These are phyloP conservation scores for Drosophila repleta DNA, from an alignment of 1,140 invertebrate species.

Conservation along the genomic window DNA sequence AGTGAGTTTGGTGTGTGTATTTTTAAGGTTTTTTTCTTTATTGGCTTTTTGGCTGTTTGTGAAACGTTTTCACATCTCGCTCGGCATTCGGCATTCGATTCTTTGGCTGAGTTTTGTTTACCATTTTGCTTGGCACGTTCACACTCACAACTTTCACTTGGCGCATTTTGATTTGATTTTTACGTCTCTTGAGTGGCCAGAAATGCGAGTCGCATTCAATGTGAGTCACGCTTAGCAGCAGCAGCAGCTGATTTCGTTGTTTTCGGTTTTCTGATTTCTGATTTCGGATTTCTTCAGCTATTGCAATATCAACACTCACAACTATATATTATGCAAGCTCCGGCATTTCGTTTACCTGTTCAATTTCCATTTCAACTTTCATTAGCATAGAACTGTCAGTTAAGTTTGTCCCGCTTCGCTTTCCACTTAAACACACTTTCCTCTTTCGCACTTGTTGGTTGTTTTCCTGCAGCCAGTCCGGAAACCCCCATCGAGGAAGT, in stretches of 20 bases:
- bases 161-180: conserved; percentile 75
- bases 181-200: conserved; percentile 51
- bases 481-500: conserved; percentile 88
- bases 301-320: conserved; percentile 24
- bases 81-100: conserved; percentile 62
- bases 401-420: conserved; percentile 17
- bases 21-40: conserved; percentile 3
- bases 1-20: conserved; percentile 25
- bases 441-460: not conserved
- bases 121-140: conserved; percentile 63
- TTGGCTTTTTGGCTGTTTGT: conserved; percentile 21
- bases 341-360: not conserved
- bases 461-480: conserved; percentile 31
- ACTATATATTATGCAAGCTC: conserved; percentile 44
- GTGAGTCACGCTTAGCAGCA: conserved; percentile 60
- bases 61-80: conserved; percentile 63
- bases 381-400: conserved; percentile 61
- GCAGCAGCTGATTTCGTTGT: conserved; percentile 55
- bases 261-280: not conserved
- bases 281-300: conserved; percentile 29
- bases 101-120: conserved; percentile 74
- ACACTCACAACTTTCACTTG: conserved; percentile 72
- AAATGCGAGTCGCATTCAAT: conserved; percentile 53
- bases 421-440: conserved; percentile 11
- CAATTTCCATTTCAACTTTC: conserved; percentile 52